A percentile compares a stretch with the other conserved stretches of the same genome.
phyloP scores from a whole-genome alignment of 2,888 invertebrate genomes.

The Parelbella ahira region DNA sequence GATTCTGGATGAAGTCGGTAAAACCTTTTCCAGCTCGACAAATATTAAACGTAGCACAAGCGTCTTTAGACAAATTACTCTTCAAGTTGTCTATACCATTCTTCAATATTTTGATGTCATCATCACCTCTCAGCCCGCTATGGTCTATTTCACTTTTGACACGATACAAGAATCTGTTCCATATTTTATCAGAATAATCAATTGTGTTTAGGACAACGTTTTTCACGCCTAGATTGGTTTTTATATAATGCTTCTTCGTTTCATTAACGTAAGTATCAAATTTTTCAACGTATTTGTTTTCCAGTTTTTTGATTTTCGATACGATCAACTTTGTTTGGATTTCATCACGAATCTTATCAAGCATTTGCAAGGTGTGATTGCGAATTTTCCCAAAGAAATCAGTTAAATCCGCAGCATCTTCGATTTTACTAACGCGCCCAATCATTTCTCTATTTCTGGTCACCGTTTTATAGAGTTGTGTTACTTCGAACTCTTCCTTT shows the following conservation, averaged over 20 bases:
- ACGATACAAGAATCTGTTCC: slow-evolving; percentile 5
- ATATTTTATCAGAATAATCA: slow-evolving; percentile 1
- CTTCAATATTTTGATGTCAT: neutral
- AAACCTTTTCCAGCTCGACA: slow-evolving; percentile 7
- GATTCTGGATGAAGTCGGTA: neutral
- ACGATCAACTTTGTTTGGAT: neutral
- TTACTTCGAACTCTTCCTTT: neutral
- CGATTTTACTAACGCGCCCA: slow-evolving; percentile 11
- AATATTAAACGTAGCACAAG: neutral
- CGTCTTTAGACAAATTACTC: neutral
- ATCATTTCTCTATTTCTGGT: too few relatives aligned
- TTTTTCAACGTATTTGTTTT: neutral
- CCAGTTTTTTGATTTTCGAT: slow-evolving; percentile 3
- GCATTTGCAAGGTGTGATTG: neutral
- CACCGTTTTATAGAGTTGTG: slow-evolving; percentile 4
- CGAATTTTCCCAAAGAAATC: neutral
- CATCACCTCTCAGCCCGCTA: neutral
- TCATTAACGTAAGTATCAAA: slow-evolving; percentile 1
- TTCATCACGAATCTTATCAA: neutral
- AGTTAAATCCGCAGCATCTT: neutral
- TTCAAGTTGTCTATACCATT: neutral
- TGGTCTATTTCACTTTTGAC: slow-evolving; percentile 10
- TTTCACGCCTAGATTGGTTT: neutral
- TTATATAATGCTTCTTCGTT: slow-evolving; percentile 7
- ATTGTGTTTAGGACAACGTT: slow-evolving; percentile 6